Conservation (phyloP, 2,113 vertebrate genomes). For the Chionis minor region DNA sequence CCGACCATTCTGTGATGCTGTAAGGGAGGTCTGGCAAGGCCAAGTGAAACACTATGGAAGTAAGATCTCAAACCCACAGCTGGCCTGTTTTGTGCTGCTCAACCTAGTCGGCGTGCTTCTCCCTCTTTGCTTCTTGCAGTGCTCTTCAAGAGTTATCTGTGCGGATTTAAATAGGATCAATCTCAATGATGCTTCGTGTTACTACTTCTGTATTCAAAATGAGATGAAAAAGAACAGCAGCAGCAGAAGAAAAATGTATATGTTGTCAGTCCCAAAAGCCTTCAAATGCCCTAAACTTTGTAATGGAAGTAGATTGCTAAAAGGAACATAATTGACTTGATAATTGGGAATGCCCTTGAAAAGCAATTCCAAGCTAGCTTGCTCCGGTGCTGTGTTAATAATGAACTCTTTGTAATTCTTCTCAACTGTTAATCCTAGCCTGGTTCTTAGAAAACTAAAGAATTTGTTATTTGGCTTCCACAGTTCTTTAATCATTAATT, state of each 20-base stretch:
- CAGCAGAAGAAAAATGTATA: not conserved
- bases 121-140: not conserved
- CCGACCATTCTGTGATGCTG: too few relatives aligned
- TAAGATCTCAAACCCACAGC: not conserved
- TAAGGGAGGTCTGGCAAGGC: not conserved
- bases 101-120: not conserved
- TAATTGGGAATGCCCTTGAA: conserved; percentile 44
- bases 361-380: not conserved
- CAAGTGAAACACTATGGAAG: not conserved
- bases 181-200: not conserved
- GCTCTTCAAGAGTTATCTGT: not conserved
- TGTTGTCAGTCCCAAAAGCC: not conserved
- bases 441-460: not conserved
- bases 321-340: conserved; percentile 7
- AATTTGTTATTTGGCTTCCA: not conserved
- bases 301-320: not conserved
- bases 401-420: conserved; percentile 36
- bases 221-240: not conserved
- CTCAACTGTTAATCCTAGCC: conserved; percentile 6
- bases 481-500: not conserved
- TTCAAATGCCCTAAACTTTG: not conserved
- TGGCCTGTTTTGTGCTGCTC: not conserved
- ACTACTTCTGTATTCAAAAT: not conserved
- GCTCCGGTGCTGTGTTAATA: conserved; percentile 5
- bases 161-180: not conserved